These are phyloP conservation scores for Timema cristinae DNA, from an alignment of 2,888 invertebrate genomes.

Conservation along the genomic window DNA sequence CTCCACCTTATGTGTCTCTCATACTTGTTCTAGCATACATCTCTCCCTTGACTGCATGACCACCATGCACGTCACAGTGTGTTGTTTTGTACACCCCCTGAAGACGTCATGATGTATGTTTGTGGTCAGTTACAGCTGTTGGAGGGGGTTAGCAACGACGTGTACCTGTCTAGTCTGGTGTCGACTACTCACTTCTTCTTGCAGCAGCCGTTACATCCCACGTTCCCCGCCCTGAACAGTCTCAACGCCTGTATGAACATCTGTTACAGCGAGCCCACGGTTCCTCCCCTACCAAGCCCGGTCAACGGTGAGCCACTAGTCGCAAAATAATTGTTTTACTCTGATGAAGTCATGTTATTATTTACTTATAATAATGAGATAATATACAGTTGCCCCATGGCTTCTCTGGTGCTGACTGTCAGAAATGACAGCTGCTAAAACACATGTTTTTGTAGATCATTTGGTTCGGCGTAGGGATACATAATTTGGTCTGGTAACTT, in stretches of 20 bases:
- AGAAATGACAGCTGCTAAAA: too few species aligned
- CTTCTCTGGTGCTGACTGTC: too few species aligned
- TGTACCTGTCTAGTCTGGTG: conserved; percentile 81
- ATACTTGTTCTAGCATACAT: background rate
- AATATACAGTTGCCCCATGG: too few species aligned
- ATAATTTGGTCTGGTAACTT: too few species aligned
- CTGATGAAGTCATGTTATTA: too few species aligned
- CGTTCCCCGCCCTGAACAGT: conserved; percentile 77
- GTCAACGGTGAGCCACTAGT: conserved; percentile 59
- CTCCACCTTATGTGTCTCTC: too few species aligned
- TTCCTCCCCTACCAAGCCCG: conserved; percentile 76
- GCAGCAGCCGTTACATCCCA: conserved; percentile 93
- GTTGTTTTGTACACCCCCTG: too few species aligned
- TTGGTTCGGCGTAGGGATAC: too few species aligned
- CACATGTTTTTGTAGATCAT: too few species aligned
- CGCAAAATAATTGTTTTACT: background rate
- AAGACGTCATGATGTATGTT: conserved; percentile 18
- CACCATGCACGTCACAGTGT: conserved; percentile 26
- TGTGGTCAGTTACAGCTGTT: conserved; percentile 70
- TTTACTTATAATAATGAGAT: too few species aligned
- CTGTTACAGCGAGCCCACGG: conserved; percentile 72
- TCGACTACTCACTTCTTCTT: conserved; percentile 88
- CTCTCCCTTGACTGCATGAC: background rate
- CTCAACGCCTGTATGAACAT: conserved; percentile 78
- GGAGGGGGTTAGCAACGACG: conserved; percentile 90